These are phyloP conservation scores for Drosophila setosimentum DNA, from an alignment of 2,888 invertebrate genomes.

Conservation along the genomic window DNA sequence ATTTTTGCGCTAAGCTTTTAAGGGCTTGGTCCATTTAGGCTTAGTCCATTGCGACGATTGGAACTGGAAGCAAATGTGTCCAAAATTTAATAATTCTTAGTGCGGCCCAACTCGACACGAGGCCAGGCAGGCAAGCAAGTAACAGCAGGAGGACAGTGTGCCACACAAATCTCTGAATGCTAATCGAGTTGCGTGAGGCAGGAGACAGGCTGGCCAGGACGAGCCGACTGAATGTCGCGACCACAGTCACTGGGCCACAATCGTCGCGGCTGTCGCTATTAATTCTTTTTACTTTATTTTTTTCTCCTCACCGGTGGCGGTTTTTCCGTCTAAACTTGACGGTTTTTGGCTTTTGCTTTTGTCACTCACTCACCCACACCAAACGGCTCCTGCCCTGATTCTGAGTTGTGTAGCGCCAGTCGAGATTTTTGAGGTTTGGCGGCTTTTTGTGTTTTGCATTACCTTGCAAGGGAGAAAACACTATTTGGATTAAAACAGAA, in stretches of 20 bases:
- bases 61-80: conserved; percentile 60
- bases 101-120: conserved; percentile 34
- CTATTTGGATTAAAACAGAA: conserved; percentile 69
- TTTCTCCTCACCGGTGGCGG: conserved; percentile 8
- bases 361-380: conserved; percentile 8
- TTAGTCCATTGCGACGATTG: conserved; percentile 30
- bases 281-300: conserved; percentile 64
- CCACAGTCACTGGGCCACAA: conserved; percentile 72
- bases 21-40: conserved; percentile 45
- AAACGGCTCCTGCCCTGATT: conserved; percentile 1
- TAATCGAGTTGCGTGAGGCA: conserved; percentile 70
- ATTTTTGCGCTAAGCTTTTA: conserved; percentile 67
- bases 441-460: conserved; percentile 35
- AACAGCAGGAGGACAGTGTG: conserved; percentile 3
- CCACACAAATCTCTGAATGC: conserved; percentile 70
- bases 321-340: conserved; percentile 50
- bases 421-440: conserved; percentile 66
- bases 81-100: conserved; percentile 75
- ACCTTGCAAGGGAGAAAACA: conserved; percentile 30
- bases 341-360: conserved; percentile 35
- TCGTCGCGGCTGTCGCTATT: conserved; percentile 77
- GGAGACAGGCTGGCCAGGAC: conserved; percentile 19
- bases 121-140: not conserved
- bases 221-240: conserved; percentile 59
- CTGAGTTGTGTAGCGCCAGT: conserved; percentile 27